Conservation (phyloP, 2,888 invertebrate species). For the Mycogona germanica region DNA sequence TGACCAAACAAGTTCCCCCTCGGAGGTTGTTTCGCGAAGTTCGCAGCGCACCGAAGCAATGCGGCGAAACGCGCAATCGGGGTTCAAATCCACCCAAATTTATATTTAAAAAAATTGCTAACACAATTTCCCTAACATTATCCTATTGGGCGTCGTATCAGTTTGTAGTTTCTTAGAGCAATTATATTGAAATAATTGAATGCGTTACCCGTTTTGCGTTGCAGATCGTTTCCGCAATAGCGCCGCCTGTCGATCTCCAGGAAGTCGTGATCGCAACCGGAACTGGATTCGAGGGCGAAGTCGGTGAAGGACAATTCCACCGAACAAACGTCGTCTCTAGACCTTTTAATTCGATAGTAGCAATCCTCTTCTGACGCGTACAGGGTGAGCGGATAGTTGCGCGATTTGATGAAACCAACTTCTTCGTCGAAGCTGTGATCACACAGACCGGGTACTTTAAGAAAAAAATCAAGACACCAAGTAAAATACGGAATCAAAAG, state of each 20-base stretch:
- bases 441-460: constrained; percentile 6
- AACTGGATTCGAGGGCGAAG: constrained; percentile 23
- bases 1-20: no score
- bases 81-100: no score
- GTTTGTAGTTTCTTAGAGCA: no score
- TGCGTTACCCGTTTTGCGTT: constrained; percentile 7
- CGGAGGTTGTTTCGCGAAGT: no score
- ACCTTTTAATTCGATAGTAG: constrained; percentile 21
- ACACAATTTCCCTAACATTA: no score
- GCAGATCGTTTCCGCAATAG: constrained; percentile 23
- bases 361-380: constrained; percentile 23
- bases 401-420: constrained; percentile 14
- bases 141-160: no score
- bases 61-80: no score
- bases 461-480: no score
- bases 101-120: no score
- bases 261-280: constrained; percentile 25
- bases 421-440: constrained; percentile 12
- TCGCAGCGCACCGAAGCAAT: no score
- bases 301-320: constrained; percentile 24
- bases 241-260: constrained; percentile 25
- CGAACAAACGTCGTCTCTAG: constrained; percentile 22
- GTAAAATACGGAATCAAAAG: no score
- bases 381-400: constrained; percentile 22
- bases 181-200: neutral